Base-by-base conservation (phyloP, 30 jellyfish, hydroid and myxozoan genomes). In the Morbakka virulenta region DNA sequence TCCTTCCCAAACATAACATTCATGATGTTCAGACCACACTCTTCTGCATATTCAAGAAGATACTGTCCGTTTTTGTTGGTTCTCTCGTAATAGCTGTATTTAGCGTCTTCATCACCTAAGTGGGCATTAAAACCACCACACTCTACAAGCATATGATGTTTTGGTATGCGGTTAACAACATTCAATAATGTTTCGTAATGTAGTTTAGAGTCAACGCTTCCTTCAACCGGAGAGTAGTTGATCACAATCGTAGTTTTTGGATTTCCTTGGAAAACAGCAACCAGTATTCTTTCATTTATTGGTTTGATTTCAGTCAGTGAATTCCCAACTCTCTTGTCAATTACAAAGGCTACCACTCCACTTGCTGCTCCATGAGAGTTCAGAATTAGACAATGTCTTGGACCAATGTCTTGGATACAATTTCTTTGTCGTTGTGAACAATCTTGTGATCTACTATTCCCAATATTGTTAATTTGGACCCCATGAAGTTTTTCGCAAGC, bases 41-140 rank as follows among this genome's bases (percentile, higher is more conserved):
- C 57, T 41, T 9, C 17, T 4, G 34, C 31, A 24, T 35, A n/a
- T 17, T 76, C 76, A 2, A 52, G 21, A 4, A 76, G 33, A 13
- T 53, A 85, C 32, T 57, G 22, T 17, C 87, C 86, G 51, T 76
- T 76, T n/a, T 30, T 76, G 28, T 76, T 76, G 2, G 57, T 76
- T 14, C 35, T 76, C 2, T 76, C 83, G 36, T 76, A 85, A 50
- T 76, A 63, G 32, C 74, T 76, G 84, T 62, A 62, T 53, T 29
- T 26, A 2, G 4, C 36, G n/a, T 25, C 76, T 12, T 76, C 76
- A 53, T 27, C 21, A 13, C 87, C 87, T 9, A 76, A 12, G 73
- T 76, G 87, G 6, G 87, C 87, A 62, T 76, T 62, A 85, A 64
- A 76, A 32, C 62, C 87, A 3, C 87, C 84, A 4, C 62, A 20